phyloP scores from a whole-genome alignment of 2,888 invertebrate species.

The Himalopsyche tibetana region DNA sequence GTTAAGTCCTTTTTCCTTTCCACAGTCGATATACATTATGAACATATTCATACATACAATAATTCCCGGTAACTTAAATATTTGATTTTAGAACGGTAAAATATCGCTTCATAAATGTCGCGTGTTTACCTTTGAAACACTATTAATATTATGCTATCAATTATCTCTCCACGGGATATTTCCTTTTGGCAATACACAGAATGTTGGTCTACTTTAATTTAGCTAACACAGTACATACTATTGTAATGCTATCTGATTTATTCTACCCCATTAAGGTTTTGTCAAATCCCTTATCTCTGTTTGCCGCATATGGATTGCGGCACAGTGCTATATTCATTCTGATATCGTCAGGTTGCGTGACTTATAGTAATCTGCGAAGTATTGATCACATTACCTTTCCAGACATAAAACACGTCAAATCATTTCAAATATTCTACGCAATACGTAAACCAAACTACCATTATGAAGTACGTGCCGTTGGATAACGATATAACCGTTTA shows the following conservation, averaged over 20 bases:
- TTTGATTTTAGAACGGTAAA: too few relatives aligned
- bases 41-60: too few relatives aligned
- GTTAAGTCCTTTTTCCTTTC: too few relatives aligned
- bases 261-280: slow-evolving; percentile 1
- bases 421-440: neutral
- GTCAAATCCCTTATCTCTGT: neutral
- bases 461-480: neutral
- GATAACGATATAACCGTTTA: neutral
- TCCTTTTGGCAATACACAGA: neutral
- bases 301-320: slow-evolving; percentile 6
- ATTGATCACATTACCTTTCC: neutral
- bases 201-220: neutral
- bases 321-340: neutral
- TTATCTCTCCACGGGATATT: too few relatives aligned
- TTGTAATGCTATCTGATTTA: neutral
- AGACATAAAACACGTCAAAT: neutral
- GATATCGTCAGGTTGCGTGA: slow-evolving; percentile 27
- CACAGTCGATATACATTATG: too few relatives aligned
- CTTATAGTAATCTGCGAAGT: neutral
- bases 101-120: too few relatives aligned
- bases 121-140: too few relatives aligned
- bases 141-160: neutral
- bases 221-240: neutral
- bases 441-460: neutral
- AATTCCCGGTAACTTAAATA: too few relatives aligned